Percentiles rank a stretch among this genome's conserved stretches.
phyloP scores from a whole-genome alignment of 2,113 vertebrate species.

The Odocoileus virginianus region DNA sequence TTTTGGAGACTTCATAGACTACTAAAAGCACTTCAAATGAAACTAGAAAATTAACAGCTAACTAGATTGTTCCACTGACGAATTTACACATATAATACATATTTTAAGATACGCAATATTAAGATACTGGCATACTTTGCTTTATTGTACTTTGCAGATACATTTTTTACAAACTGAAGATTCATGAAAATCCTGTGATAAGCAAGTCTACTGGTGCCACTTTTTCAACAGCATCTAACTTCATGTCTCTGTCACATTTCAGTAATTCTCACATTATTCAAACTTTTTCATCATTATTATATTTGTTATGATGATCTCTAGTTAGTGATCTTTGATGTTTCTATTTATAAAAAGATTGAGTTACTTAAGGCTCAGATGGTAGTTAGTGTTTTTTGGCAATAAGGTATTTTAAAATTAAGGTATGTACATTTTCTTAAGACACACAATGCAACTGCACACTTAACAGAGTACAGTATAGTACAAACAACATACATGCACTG shows the following conservation, averaged over 20 bases:
- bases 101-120: background rate
- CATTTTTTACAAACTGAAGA: background rate
- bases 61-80: background rate
- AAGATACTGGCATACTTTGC: background rate
- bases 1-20: background rate
- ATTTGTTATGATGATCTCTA: background rate
- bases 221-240: background rate
- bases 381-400: background rate
- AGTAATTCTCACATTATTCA: background rate
- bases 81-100: background rate
- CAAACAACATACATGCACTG: background rate
- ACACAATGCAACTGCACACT: background rate
- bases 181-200: background rate
- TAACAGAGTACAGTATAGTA: background rate
- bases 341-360: background rate
- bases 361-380: background rate
- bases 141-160: background rate
- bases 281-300: background rate
- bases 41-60: conserved; percentile 1
- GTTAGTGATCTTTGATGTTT: background rate
- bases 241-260: background rate
- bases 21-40: background rate
- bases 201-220: background rate
- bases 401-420: background rate
- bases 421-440: background rate